Percentiles rank a stretch among this genome's conserved stretches.
Conservation (phyloP, 2,888 invertebrate species). For the Callyntrura sp. region DNA sequence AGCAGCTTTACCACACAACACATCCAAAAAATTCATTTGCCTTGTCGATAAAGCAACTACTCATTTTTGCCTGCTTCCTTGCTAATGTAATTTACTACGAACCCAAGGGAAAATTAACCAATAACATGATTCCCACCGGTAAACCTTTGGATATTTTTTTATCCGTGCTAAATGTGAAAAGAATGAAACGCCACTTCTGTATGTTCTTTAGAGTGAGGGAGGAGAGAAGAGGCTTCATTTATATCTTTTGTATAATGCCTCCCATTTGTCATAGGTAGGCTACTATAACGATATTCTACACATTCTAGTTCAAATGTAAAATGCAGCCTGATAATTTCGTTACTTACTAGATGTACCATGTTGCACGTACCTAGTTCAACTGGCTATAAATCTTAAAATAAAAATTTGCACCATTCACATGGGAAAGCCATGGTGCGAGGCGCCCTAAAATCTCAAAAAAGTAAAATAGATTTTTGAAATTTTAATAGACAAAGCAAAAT, state of each 20-base stretch:
- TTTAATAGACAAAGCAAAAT: too few relatives aligned
- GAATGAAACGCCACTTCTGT: slow-evolving; percentile 8
- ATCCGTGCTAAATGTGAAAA: not conserved
- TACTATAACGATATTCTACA: too few relatives aligned
- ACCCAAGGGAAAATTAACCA: slow-evolving; percentile 68
- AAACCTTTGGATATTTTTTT: not conserved
- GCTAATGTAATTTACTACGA: slow-evolving; percentile 49
- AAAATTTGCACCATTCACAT: too few relatives aligned
- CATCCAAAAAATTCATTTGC: slow-evolving; percentile 27
- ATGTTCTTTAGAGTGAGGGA: not conserved
- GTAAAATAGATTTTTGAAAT: too few relatives aligned
- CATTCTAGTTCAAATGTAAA: too few relatives aligned
- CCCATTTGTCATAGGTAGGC: not conserved
- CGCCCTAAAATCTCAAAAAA: too few relatives aligned
- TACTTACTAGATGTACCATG: too few relatives aligned
- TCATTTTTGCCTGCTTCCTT: slow-evolving; percentile 17
- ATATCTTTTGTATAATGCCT: not conserved
- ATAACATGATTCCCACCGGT: slow-evolving; percentile 69
- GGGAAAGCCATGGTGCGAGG: too few relatives aligned
- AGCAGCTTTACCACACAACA: not conserved
- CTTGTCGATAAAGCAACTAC: slow-evolving; percentile 22
- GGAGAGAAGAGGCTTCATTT: slow-evolving; percentile 2
- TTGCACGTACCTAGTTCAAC: too few relatives aligned
- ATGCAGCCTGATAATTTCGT: too few relatives aligned
- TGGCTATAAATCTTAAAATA: too few relatives aligned